Base-by-base conservation (phyloP, 2,113 vertebrate genomes). In the Psittacus erithacus region DNA sequence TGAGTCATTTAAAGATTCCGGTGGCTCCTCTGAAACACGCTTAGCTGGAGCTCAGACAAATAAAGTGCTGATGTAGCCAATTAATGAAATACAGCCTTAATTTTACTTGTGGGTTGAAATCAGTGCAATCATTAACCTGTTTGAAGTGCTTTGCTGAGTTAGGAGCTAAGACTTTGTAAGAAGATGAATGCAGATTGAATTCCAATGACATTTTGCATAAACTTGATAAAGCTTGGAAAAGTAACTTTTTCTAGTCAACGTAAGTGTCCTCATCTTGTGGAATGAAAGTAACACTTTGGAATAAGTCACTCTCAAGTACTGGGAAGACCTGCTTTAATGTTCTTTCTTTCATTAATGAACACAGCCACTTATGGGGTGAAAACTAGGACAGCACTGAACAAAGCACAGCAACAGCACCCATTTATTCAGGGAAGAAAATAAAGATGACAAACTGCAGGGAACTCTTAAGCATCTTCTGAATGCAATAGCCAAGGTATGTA, bases 91-190 rank as follows among this genome's bases (percentile, higher is more conserved):
- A 90, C 41, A 44, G 23, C 52, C 39, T 75, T 96, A 83, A 74
- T 94, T 94, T 96, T 75, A 88, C 50, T 77, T 39, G n/a, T 88
- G 81, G 41, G 43, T 88, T 91, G 55, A 90, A 92, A 92, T 92
- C 75, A 90, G 92, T 85, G 55, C 67, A 70, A 83, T 96, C 88
- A 88, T 92, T 97, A 91, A 95, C 82, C 70, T 90, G 57, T 77
- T 55, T 88, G 84, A 95, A 96, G 85, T 80, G 31, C 74, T 93
- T 79, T 97, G 77, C 89, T 89, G 78, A 87, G 63, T 82, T 94
- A 86, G 68, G 67, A 90, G 23, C 71, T 74, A 65, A 76, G 82
- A 88, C 53, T 87, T 95, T 67, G 9, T 87, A 69, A 69, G 70
- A 92, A 87, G 78, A 77, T 69, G 59, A 91, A 90, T 90, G n/a